Percentiles rank a stretch among this genome's conserved stretches.
These are phyloP conservation scores for Synanthedon tipuliformis DNA, from an alignment of 2,888 invertebrate species.

Conservation along the genomic window DNA sequence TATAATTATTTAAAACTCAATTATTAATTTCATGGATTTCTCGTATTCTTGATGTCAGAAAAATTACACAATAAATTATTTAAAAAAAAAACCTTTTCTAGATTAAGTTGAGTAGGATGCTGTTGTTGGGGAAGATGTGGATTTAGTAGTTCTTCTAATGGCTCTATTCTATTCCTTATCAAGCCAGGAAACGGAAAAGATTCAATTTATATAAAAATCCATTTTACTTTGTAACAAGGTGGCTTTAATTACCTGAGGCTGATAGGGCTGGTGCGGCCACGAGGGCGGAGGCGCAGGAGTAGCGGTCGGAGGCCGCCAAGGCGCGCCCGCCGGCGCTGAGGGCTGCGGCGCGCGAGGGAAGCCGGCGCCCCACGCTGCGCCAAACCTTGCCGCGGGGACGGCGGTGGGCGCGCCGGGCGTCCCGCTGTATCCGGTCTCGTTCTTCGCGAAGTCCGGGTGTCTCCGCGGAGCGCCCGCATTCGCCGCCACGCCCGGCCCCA, in stretches of 20 bases:
- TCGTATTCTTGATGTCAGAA: not conserved
- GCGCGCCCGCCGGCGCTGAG: constrained; percentile 32
- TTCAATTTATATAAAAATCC: not conserved
- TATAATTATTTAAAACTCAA: too few relatives aligned
- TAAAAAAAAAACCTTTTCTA: too few relatives aligned
- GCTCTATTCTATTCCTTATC: too few relatives aligned
- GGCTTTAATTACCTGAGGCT: constrained; percentile 27
- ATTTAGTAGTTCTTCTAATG: too few relatives aligned
- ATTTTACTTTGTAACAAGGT: too few relatives aligned
- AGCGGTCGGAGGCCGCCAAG: constrained; percentile 37
- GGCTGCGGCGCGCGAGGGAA: constrained; percentile 44
- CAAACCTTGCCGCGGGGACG: constrained; percentile 7
- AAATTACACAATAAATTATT: not conserved
- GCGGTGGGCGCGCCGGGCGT: constrained; percentile 7
- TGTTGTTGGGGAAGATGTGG: too few relatives aligned
- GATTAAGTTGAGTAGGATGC: too few relatives aligned
- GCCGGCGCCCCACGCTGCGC: constrained; percentile 27
- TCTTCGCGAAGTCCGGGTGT: constrained; percentile 84
- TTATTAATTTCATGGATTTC: too few relatives aligned
- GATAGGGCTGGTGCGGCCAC: constrained; percentile 53
- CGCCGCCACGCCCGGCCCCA: constrained; percentile 61
- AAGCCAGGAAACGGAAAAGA: too few relatives aligned
- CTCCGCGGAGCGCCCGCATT: constrained; percentile 75
- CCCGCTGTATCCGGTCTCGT: constrained; percentile 23
- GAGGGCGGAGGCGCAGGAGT: constrained; percentile 31